phyloP scores from a whole-genome alignment of 2,797 vertebrate species.

The Okamejei kenojei region DNA sequence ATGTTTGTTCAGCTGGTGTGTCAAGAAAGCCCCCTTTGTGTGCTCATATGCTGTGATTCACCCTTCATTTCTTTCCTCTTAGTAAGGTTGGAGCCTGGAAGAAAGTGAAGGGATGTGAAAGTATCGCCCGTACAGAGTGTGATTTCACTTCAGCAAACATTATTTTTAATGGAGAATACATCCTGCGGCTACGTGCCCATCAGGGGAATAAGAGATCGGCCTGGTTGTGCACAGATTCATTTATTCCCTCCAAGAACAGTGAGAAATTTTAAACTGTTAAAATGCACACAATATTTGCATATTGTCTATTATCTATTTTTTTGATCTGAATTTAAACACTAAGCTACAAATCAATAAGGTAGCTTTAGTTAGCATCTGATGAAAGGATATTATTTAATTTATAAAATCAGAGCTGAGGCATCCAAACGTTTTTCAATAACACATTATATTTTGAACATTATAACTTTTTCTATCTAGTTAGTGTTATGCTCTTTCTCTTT shows the following conservation, averaged over 20 bases:
- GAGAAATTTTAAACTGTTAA: neutral
- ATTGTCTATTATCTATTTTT: too few species aligned
- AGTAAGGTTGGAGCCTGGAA: neutral
- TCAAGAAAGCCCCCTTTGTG: neutral
- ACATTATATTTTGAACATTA: neutral
- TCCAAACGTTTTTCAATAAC: neutral
- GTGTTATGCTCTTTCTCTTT: neutral
- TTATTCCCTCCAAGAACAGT: neutral
- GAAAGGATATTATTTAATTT: neutral
- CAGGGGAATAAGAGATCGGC: neutral
- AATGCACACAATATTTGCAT: neutral
- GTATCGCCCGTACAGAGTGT: neutral
- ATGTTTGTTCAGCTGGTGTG: neutral
- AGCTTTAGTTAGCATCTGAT: neutral
- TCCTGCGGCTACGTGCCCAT: neutral
- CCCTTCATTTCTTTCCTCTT: neutral
- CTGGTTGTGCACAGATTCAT: neutral
- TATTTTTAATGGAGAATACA: neutral
- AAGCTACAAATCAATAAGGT: neutral
- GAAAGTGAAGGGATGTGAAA: slow-evolving; percentile 4
- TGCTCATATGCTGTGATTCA: neutral
- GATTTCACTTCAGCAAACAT: neutral
- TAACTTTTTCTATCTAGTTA: too few species aligned
- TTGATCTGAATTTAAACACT: neutral
- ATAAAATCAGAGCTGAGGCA: neutral